Evolutionary conservation across 1,140 invertebrate genomes (phyloP), one percentile per base, ranked within the genome.

Genomic region (Caerostris extrusa): DNA sequence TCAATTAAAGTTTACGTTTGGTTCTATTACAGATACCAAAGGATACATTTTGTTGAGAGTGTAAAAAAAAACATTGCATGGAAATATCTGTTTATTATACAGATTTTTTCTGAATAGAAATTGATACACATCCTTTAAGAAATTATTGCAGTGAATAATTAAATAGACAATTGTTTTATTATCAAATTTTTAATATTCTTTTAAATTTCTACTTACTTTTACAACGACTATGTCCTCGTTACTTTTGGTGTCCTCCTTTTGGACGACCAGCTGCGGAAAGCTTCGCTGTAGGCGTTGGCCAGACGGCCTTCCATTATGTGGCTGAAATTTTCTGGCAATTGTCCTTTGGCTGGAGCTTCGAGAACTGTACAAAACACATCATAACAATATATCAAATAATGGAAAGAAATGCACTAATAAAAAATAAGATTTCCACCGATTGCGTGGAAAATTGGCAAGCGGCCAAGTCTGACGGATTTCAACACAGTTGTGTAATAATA

Each of bases 201-300:
- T 61, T 1, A 34, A 1, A 10, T 64, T 64, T 64, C 5, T 7
- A 81, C 69, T 93, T 55, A 93, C 92, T 56, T 93, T 93, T 0
- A 93, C 92, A 5, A 81, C 19, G 3, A 93, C 34, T 12, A 60
- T 87, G 19, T 87, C 83, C 12, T 87, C 19, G 0, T 57, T 3
- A 61, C 12, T 57, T 50, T 55, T 64, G 6, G 8, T 77, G 1
- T 50, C 81, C 6, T 67, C 69, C 4, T 19, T 83, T 61, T 94
- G 0, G 56, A 7, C 3, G 69, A 3, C 5, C 58, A 50, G 7
- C 17, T 56, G 14, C 87, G 71, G 34, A 90, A 94, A 0, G 93
- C 93, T 50, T 94, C 93, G 4, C 88, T 85, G 53, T 94, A 94
- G 3, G 93, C 93, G 10, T 94, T 94, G 2, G 93, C 93, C 12